Base-by-base conservation (phyloP, 2,113 vertebrate species). In the Condylura cristata region DNA sequence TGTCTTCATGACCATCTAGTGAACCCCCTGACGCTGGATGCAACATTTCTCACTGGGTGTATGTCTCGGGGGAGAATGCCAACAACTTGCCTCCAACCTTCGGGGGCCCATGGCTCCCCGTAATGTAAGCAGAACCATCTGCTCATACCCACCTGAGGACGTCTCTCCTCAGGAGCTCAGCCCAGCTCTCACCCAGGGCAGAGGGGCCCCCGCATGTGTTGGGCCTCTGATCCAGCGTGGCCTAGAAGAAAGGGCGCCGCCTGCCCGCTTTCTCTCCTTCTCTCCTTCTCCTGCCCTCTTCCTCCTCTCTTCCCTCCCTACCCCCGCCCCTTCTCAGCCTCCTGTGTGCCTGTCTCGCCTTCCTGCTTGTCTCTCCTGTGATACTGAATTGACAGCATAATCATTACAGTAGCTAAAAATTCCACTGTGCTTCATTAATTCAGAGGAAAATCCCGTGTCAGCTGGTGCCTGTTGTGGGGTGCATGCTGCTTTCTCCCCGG, bases 381-480 rank as follows among this genome's bases (percentile, higher is more conserved):
- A 46, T 94, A 88, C 72, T 70, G 51, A 51, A 17, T 51, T 16
- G 48, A 51, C 48, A 51, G 48, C 16, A 51, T 51, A 16, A 7
- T 17, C 48, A 51, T 51, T 16, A 51, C 71, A 79, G 71, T 37
- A 56, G 91, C 96, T 96, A 66, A 91, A 92, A 93, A 97, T 93
- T 91, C 93, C 82, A 56, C 93, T 89, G 74, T 13, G 51, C 81
- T 96, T 74, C 93, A 96, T 95, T 97, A 97, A 97, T 97, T 95
- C 95, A 32, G 83, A 96, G 97, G 97, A 97, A 98, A 98, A 96
- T 82, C 80, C 91, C 88, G 12, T 24, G 61, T 32, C 7, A 0
- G 95, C 90, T 37, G 58, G 75, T 13, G 58, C 66, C 95, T 70
- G 51, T 83, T 65, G 41, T 79, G 53, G 94, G 88, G 4, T 0